phyloP scores from a whole-genome alignment of 2,113 vertebrate species.

The Pseudopipra pipra region DNA sequence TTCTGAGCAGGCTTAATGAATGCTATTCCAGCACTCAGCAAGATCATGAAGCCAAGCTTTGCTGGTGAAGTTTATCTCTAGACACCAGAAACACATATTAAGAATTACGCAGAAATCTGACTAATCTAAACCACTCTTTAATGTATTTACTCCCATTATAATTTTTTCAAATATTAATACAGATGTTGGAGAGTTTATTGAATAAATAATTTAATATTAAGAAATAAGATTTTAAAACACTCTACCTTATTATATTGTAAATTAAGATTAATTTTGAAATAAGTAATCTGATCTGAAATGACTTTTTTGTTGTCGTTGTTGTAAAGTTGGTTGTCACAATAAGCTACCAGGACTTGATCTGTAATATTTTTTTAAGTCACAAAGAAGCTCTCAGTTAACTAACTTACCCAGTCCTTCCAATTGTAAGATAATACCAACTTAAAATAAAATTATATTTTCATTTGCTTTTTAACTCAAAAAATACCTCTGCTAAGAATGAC shows the following conservation, averaged over 20 bases:
- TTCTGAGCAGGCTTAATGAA: neutral
- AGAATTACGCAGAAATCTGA: neutral
- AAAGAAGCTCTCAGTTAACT: neutral
- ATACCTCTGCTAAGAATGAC: neutral
- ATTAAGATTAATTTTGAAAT: neutral
- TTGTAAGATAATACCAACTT: neutral
- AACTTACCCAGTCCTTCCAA: neutral
- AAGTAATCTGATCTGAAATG: neutral
- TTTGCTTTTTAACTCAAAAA: neutral
- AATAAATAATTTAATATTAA: neutral
- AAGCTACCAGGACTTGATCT: neutral
- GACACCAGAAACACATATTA: neutral
- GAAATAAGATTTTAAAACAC: neutral
- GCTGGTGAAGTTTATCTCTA: neutral
- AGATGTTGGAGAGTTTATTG: neutral
- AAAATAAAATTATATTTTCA: neutral
- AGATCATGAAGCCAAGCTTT: neutral
- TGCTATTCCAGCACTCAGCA: neutral
- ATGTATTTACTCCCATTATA: neutral
- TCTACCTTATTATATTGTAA: neutral
- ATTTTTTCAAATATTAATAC: neutral
- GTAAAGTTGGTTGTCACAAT: neutral
- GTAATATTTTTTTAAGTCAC: neutral
- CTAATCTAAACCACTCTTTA: neutral
- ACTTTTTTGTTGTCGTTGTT: neutral